Evolutionary conservation across 2,113 vertebrate species (phyloP), one percentile per base, ranked within the genome.

Genomic region (Notothenia coriiceps): DNA sequence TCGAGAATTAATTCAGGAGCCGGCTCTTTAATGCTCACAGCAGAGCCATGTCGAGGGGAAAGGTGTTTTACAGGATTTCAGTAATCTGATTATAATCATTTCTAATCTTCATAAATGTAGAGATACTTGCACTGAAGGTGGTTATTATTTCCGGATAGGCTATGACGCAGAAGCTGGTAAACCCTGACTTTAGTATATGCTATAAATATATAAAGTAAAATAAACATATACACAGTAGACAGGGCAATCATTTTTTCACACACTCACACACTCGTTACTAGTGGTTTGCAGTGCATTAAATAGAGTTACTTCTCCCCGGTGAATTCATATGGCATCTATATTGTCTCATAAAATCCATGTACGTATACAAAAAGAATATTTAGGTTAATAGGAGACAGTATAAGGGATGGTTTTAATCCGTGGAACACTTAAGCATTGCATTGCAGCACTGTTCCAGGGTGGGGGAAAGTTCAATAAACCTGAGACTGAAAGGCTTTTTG

Each of bases 1-100:
- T 93, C 92, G 93, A 87, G 83, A 89, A 92, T 94, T 93, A 91
- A 92, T 89, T 91, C 92, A 91, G 82, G 54, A 89, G 81, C 74
- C 65, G 73, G 82, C 75, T 88, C 70, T 87, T 87, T 89, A 89
- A 86, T 72, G 47, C 54, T 83, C 78, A 78, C 76, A 73, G 86
- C 71, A 77, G 74, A 25, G 33, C 1, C 6, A 60, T 1, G 33
- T 13, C 61, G 54, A 25, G 4, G 43, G 17, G 13, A 33, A 1
- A 12, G 18, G 18, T 2, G 10, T 59, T 72, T 82, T 15, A 63
- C 22, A 64, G 75, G 77, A 71, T 80, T 82, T 70, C 33, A 11
- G 51, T 77, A 80, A 85, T 87, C 82, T 81, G 77, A 86, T 89
- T 68, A 77, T 15, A 49, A 56, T 70, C 44, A 77, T 74, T 70